A percentile compares a stretch with the other conserved stretches of the same genome.
These are phyloP conservation scores for Pyrochroa serraticornis DNA, from an alignment of 2,888 invertebrate species.

Conservation along the genomic window DNA sequence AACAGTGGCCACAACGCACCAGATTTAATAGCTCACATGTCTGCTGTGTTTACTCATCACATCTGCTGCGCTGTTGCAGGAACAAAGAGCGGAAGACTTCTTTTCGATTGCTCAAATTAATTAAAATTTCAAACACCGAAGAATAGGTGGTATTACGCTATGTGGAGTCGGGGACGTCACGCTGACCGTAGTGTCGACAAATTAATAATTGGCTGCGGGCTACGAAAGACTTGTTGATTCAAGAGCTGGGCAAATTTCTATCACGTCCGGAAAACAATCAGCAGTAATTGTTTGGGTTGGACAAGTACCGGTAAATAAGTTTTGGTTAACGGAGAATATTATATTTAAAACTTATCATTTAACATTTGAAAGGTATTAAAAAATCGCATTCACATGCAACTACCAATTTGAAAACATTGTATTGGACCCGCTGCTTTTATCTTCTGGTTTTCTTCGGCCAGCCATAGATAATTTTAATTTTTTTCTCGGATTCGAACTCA, in stretches of 20 bases:
- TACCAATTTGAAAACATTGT: constrained; percentile 33
- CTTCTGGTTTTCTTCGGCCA: constrained; percentile 40
- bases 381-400: neutral
- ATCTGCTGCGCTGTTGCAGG: constrained; percentile 35
- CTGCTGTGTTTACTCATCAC: constrained; percentile 46
- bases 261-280: too few relatives aligned
- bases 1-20: constrained; percentile 46
- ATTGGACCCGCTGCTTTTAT: constrained; percentile 31
- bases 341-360: too few relatives aligned
- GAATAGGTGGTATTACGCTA: too few relatives aligned
- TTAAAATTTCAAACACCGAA: constrained; percentile 12
- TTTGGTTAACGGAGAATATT: too few relatives aligned
- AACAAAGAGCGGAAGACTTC: neutral
- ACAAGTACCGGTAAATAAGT: neutral
- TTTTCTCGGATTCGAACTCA: constrained; percentile 52
- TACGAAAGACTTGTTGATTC: constrained; percentile 15
- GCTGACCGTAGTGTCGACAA: constrained; percentile 1
- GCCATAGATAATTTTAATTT: constrained; percentile 51
- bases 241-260: neutral
- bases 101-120: constrained; percentile 1
- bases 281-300: neutral
- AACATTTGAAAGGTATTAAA: too few relatives aligned
- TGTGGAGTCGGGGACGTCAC: neutral
- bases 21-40: constrained; percentile 48
- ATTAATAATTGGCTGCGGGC: constrained; percentile 11